phyloP scores from a whole-genome alignment of 2,113 vertebrate genomes.

The Martes martes region DNA sequence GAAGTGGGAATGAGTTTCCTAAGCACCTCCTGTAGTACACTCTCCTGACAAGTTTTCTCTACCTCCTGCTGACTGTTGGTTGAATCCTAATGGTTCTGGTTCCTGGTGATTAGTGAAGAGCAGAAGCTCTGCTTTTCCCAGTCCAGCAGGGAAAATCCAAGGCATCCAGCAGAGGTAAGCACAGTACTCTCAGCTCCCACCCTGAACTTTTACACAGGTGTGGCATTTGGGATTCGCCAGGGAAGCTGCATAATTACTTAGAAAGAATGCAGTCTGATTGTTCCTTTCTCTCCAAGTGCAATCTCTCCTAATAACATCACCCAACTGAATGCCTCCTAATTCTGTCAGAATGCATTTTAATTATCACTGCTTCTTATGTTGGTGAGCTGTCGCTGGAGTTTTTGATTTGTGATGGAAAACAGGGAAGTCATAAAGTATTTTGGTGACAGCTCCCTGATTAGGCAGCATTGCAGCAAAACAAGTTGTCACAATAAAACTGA shows the following conservation, averaged over 20 bases:
- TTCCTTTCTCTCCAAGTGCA: constrained; percentile 59
- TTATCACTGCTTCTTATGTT: constrained; percentile 63
- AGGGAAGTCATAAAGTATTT: constrained; percentile 70
- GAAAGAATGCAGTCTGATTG: constrained; percentile 42
- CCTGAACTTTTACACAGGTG: constrained; percentile 42
- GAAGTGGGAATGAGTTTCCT: background rate
- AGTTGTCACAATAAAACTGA: constrained; percentile 75
- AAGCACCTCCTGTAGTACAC: background rate
- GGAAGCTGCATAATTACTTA: constrained; percentile 41
- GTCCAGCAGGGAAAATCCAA: background rate
- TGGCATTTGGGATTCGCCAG: background rate
- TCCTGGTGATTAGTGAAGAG: background rate
- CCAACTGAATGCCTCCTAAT: constrained; percentile 65
- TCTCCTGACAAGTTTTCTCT: background rate
- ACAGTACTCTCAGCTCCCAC: background rate
- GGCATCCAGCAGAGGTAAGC: background rate
- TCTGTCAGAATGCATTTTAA: constrained; percentile 71
- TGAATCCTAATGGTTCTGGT: background rate
- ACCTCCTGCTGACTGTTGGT: background rate
- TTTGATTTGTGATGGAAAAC: constrained; percentile 70
- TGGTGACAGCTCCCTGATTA: constrained; percentile 60
- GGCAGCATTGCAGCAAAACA: constrained; percentile 68
- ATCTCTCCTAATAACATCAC: constrained; percentile 58
- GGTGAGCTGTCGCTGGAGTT: constrained; percentile 57
- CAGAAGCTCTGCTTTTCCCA: background rate